A percentile compares a stretch with the other conserved stretches of the same genome.
Evolutionary conservation across 1,140 invertebrate species (phyloP).

Genomic region (Nebria ingens): DNA sequence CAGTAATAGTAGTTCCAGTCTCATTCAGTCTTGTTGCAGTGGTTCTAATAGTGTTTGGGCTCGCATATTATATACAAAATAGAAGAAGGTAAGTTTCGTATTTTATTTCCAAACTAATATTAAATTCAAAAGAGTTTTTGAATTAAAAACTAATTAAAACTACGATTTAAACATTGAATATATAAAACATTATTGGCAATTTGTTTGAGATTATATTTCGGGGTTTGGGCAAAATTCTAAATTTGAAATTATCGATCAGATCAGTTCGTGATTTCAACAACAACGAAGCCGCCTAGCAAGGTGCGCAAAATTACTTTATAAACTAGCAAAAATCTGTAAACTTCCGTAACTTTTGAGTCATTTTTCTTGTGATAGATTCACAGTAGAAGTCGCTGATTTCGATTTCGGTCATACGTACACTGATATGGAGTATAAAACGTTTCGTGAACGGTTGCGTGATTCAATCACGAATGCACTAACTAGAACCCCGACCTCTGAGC

Average conservation of each 20-base stretch:
- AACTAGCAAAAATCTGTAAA: too few relatives aligned
- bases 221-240: not conserved
- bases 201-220: too few relatives aligned
- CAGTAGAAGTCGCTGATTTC: constrained; percentile 77
- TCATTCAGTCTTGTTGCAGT: constrained; percentile 65
- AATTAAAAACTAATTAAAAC: too few relatives aligned
- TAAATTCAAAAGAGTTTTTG: too few relatives aligned
- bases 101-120: too few relatives aligned
- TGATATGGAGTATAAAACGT: constrained; percentile 77
- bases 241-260: not conserved
- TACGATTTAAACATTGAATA: too few relatives aligned
- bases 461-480: constrained; percentile 56
- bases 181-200: too few relatives aligned
- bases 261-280: not conserved
- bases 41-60: constrained; percentile 71
- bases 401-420: constrained; percentile 68
- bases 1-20: constrained; percentile 75
- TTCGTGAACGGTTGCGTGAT: constrained; percentile 63
- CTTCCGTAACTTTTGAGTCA: not conserved
- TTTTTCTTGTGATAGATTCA: constrained; percentile 45
- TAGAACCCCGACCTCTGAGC: constrained; percentile 21
- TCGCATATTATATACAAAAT: constrained; percentile 73
- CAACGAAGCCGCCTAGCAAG: not conserved
- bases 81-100: constrained; percentile 57
- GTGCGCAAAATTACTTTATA: not conserved